Evolutionary conservation across 2,888 invertebrate genomes (phyloP).

Genomic region (Lysandra bellargus): DNA sequence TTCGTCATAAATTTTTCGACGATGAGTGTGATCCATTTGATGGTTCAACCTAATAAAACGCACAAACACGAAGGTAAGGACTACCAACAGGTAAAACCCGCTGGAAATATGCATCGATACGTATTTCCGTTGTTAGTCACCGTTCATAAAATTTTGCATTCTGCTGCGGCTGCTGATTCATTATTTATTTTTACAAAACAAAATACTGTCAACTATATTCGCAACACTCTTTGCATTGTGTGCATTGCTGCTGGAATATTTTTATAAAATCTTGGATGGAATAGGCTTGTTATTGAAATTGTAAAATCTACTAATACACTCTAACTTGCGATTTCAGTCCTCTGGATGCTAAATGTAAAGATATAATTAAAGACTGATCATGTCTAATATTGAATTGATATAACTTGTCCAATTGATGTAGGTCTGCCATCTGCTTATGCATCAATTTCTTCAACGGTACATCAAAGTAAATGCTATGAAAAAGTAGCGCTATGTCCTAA

Average conservation of each 20-base stretch:
- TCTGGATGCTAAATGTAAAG: no score
- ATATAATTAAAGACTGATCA: no score
- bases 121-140: slow-evolving; percentile 21
- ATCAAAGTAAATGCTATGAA: not conserved
- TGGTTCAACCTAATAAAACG: not conserved
- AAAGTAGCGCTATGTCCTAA: not conserved
- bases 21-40: not conserved
- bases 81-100: slow-evolving; percentile 2
- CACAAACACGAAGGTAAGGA: not conserved
- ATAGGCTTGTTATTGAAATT: no score
- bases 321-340: no score
- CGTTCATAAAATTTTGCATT: not conserved
- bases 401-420: no score
- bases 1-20: not conserved
- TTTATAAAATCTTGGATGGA: not conserved
- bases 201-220: slow-evolving; percentile 4
- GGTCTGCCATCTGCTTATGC: no score
- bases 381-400: no score
- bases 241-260: not conserved
- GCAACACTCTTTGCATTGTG: not conserved
- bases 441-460: no score
- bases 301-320: no score
- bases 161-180: not conserved
- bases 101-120: slow-evolving; percentile 5
- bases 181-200: not conserved